A percentile compares a stretch with the other conserved stretches of the same genome.
Conservation (phyloP, 2,797 vertebrate species). For the Onychomys torridus region DNA sequence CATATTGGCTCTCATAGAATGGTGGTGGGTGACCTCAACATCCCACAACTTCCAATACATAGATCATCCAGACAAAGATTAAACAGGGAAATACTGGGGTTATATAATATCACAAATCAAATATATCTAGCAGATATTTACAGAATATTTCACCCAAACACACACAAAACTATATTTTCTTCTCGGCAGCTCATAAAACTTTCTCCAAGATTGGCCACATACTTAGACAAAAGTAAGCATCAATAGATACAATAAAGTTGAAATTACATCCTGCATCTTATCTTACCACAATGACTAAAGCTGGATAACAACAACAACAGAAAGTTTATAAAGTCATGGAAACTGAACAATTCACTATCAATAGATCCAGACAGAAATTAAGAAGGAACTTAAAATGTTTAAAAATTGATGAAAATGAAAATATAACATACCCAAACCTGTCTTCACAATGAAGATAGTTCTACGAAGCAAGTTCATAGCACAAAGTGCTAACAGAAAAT, state of each 20-base stretch:
- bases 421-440: neutral
- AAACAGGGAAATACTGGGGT: neutral
- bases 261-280: neutral
- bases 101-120: neutral
- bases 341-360: neutral
- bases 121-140: too few species aligned
- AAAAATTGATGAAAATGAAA: neutral
- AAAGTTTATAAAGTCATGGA: neutral
- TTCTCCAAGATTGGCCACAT: neutral
- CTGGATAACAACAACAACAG: neutral
- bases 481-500: neutral
- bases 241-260: neutral
- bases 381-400: neutral
- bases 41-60: neutral
- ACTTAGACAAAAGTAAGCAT: too few species aligned
- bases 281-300: neutral
- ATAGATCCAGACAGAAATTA: neutral
- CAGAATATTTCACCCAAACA: neutral
- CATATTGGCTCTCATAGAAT: neutral
- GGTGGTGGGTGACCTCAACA: neutral
- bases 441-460: neutral
- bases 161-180: neutral
- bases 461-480: neutral
- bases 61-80: neutral
- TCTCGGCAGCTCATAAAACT: neutral